These are phyloP conservation scores for Carassius auratus DNA, from an alignment of 2,113 vertebrate genomes.

Conservation along the genomic window DNA sequence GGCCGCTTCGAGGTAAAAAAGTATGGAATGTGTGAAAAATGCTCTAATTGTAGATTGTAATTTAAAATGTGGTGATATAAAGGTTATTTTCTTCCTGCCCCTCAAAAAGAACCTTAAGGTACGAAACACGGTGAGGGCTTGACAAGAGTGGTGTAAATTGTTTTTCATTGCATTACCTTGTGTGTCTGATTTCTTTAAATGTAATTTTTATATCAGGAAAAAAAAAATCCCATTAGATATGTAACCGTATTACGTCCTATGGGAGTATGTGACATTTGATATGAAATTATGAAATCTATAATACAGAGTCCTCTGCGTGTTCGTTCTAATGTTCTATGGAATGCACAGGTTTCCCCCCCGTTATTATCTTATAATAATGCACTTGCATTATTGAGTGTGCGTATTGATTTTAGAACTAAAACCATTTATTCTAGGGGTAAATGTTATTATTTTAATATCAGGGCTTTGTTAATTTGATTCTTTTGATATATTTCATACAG, in stretches of 20 bases:
- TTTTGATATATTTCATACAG: conserved; percentile 68
- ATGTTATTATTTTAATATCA: conserved; percentile 83
- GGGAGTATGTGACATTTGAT: conserved; percentile 79
- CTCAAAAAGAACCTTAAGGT: conserved; percentile 49
- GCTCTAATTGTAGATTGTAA: conserved; percentile 54
- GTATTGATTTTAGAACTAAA: conserved; percentile 78
- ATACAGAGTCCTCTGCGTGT: conserved; percentile 69
- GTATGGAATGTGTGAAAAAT: conserved; percentile 39
- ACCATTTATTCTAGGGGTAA: conserved; percentile 77
- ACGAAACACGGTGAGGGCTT: conserved; percentile 13
- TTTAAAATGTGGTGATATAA: conserved; percentile 44
- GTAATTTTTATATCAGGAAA: conserved; percentile 46
- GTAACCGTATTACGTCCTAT: conserved; percentile 72
- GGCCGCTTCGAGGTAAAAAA: conserved; percentile 30
- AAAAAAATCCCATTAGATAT: conserved; percentile 67
- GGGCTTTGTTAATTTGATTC: conserved; percentile 78
- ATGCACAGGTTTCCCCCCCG: conserved; percentile 70
- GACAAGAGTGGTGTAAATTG: conserved; percentile 36
- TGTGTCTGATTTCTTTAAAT: conserved; percentile 59
- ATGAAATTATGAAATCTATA: conserved; percentile 79
- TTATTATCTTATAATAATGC: conserved; percentile 81
- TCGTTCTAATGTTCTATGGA: conserved; percentile 71
- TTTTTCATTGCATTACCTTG: conserved; percentile 48
- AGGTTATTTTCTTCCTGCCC: conserved; percentile 52
- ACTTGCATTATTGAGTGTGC: conserved; percentile 73